Conservation (phyloP, 2,113 vertebrate genomes). For the Myiozetetes cayanensis region DNA sequence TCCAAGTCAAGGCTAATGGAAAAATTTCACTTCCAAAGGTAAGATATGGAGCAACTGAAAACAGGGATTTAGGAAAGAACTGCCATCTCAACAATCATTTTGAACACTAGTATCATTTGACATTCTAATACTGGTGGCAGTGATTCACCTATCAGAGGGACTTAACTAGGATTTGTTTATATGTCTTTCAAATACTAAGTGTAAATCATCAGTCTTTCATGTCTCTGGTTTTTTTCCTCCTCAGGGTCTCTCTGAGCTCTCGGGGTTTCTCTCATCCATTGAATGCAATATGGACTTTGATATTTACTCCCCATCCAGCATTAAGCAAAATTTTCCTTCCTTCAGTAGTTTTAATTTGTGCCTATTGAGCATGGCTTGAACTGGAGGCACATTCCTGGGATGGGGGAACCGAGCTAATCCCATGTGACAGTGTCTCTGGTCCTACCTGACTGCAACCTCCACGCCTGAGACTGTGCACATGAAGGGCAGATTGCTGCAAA, state of each 20-base stretch:
- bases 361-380: background rate
- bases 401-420: background rate
- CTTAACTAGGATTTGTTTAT: constrained; percentile 46
- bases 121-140: constrained; percentile 23
- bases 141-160: constrained; percentile 21
- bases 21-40: constrained; percentile 20
- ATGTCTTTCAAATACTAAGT: background rate
- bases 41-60: background rate
- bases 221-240: background rate
- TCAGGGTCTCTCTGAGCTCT: background rate
- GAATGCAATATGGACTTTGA: background rate
- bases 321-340: background rate
- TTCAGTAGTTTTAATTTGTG: background rate
- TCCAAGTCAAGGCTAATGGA: constrained; percentile 17
- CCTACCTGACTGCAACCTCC: background rate
- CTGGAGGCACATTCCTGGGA: background rate
- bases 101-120: constrained; percentile 17
- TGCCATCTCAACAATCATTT: constrained; percentile 30
- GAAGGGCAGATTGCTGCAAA: background rate
- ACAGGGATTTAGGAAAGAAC: background rate
- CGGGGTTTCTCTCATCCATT: background rate
- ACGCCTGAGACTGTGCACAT: accelerated
- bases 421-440: background rate
- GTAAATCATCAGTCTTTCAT: background rate
- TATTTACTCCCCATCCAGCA: background rate